Conservation (phyloP, 2,113 vertebrate genomes). For the Pelusios castaneus region DNA sequence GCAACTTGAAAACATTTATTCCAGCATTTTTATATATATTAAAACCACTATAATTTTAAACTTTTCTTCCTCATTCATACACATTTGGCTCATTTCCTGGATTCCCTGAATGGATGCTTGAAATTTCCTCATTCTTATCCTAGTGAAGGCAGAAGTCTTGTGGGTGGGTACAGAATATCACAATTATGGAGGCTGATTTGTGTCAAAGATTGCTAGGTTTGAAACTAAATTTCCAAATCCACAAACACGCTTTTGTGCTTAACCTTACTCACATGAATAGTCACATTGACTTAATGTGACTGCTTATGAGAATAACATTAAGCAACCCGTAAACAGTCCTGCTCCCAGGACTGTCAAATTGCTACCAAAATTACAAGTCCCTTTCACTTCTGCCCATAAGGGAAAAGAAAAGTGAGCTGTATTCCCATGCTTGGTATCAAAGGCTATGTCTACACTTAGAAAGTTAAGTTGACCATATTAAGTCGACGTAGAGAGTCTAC, state of each 20-base stretch:
- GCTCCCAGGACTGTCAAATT: conserved; percentile 17
- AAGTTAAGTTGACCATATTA: too few species aligned
- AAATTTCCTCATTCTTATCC: neutral
- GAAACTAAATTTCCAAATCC: neutral
- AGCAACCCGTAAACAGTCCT: neutral
- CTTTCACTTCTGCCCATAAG: neutral
- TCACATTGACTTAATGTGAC: neutral
- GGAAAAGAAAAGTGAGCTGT: neutral
- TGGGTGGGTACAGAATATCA: neutral
- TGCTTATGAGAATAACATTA: neutral
- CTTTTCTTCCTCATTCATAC: neutral
- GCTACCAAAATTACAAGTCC: neutral
- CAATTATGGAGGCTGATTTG: neutral
- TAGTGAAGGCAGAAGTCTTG: neutral
- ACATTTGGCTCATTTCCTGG: neutral
- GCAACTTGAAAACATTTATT: neutral
- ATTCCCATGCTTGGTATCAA: neutral
- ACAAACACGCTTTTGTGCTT: neutral
- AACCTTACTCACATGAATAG: neutral
- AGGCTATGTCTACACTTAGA: too few species aligned
- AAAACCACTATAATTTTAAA: neutral
- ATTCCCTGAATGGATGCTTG: neutral
- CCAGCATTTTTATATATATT: neutral
- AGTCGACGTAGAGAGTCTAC: too few species aligned
- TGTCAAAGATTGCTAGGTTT: neutral